Evolutionary conservation across 2,888 invertebrate species (phyloP), one percentile per base, ranked within the genome.

Genomic region (Schrankia costaestrigalis): DNA sequence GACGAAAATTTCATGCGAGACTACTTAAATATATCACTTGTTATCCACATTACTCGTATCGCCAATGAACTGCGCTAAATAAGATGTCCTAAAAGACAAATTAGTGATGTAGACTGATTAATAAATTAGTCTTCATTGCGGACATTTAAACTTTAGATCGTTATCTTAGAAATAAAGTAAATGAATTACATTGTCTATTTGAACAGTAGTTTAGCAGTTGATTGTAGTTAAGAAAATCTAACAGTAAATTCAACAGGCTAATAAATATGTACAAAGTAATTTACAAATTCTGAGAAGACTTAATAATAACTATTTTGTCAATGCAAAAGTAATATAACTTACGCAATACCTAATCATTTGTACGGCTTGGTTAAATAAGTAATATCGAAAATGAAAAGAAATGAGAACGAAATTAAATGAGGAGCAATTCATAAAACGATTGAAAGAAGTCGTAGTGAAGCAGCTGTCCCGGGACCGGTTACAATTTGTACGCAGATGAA

Each of bases 391-490:
- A 67, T 61, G 56, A 63, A 76, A 79, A 73, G 67, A 78, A 79
- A 79, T 74, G 63, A 61, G 63, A 57, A 53, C 44, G 52, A 66
- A 79, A 80, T 80, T 65, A 68, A 68, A 78, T 76, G 55, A 56
- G 35, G 55, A 66, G 52, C 63, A 56, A 74, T 75, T 73, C 56
- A 62, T 63, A 61, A 61, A 61, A 64, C 27, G 60, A 57, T 38
- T 61, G 56, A 46, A 64, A 58, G 50, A 57, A 58, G 54, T 30
- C 24, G 19, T 11, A 11, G 36, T 26, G 21, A 38, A 73, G 66
- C 81, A 80, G 78, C 74, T 80, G 82, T 44, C 53, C 37, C 35
- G 45, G 43, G 40, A 50, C 46, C 45, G 50, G 50, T 50, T 52
- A 50, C 53, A 61, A 63, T 45, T 51, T 52, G 48, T 58, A 50